Evolutionary conservation across 2,797 vertebrate species (phyloP).

Genomic region (Tamandua tetradactyla): DNA sequence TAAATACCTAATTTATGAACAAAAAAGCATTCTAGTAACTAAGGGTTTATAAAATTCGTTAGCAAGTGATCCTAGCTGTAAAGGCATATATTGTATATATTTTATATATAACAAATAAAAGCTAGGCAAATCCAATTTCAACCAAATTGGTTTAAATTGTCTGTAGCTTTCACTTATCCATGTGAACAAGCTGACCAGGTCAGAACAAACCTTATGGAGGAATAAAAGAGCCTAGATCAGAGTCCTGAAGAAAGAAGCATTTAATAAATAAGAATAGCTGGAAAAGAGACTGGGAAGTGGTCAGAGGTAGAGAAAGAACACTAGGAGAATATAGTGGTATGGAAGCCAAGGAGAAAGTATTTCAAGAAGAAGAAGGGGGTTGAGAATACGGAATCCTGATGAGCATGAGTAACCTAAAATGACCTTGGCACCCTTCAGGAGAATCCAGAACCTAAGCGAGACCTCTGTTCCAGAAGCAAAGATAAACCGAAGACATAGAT

Average conservation of each 20-base stretch:
- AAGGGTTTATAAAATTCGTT: neutral
- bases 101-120: neutral
- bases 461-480: neutral
- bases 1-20: neutral
- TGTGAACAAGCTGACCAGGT: neutral
- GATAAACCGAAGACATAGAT: neutral
- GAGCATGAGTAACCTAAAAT: too few relatives aligned
- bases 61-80: neutral
- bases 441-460: too few relatives aligned
- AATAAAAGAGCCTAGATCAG: too few relatives aligned
- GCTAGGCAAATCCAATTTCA: neutral
- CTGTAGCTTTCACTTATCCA: neutral
- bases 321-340: too few relatives aligned
- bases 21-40: neutral
- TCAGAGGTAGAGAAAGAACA: too few relatives aligned
- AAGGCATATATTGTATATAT: neutral
- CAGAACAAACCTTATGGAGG: neutral
- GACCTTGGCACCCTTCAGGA: neutral
- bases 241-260: too few relatives aligned
- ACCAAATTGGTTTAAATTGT: neutral
- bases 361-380: too few relatives aligned
- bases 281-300: too few relatives aligned
- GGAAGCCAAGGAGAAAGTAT: too few relatives aligned
- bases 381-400: too few relatives aligned
- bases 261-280: too few relatives aligned